Conservation (phyloP, 2,888 invertebrate genomes). For the Empis livida region DNA sequence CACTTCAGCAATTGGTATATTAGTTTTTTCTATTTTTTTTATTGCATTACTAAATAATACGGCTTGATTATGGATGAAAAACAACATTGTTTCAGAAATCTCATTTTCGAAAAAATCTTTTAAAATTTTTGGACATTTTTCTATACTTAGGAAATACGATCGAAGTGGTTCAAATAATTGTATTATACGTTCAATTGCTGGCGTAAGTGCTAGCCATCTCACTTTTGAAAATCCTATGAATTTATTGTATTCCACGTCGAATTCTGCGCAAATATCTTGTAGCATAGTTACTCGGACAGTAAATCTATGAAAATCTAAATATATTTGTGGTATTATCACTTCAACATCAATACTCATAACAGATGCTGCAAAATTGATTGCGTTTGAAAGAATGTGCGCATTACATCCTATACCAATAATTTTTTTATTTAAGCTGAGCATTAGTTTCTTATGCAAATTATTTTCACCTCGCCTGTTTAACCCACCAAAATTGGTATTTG, state of each 20-base stretch:
- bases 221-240: slow-evolving; percentile 16
- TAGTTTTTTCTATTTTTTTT: slow-evolving; percentile 3
- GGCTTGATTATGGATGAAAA: slow-evolving; percentile 17
- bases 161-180: slow-evolving; percentile 17
- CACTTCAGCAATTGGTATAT: not conserved
- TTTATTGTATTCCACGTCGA: slow-evolving; percentile 16
- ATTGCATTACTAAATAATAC: slow-evolving; percentile 10
- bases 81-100: slow-evolving; percentile 14
- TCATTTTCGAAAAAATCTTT: slow-evolving; percentile 17
- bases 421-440: not conserved
- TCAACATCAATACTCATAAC: not conserved
- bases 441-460: not conserved
- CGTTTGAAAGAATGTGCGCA: not conserved
- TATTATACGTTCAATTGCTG: slow-evolving; percentile 16
- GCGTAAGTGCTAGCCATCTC: slow-evolving; percentile 17
- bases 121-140: slow-evolving; percentile 19
- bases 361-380: not conserved
- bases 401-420: not conserved
- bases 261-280: slow-evolving; percentile 17
- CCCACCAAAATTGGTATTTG: not conserved
- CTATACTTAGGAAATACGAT: slow-evolving; percentile 18
- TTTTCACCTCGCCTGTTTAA: not conserved
- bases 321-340: slow-evolving; percentile 1
- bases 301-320: slow-evolving; percentile 1
- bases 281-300: slow-evolving; percentile 7